Percentiles rank a stretch among this genome's conserved stretches.
Evolutionary conservation across 2,888 invertebrate genomes (phyloP).

Genomic region (Unio delphinus): DNA sequence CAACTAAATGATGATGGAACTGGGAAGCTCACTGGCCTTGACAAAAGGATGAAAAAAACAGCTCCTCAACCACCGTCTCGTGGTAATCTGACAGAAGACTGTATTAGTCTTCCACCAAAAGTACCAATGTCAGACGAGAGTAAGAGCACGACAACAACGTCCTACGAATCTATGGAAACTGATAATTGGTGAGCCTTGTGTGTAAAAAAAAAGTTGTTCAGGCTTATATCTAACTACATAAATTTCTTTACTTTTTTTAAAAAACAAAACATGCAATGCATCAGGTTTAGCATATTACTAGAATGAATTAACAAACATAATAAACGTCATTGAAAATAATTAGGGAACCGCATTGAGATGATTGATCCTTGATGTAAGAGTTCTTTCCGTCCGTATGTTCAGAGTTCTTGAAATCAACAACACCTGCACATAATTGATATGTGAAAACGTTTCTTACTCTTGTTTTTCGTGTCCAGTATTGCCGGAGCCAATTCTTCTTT

Average conservation of each 20-base stretch:
- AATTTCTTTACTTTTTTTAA: too few relatives aligned
- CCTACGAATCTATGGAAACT: conserved; percentile 29
- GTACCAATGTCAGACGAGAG: conserved; percentile 37
- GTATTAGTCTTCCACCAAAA: conserved; percentile 35
- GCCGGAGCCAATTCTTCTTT: too few relatives aligned
- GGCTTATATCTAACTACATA: too few relatives aligned
- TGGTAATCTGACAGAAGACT: conserved; percentile 11
- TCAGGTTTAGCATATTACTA: background rate
- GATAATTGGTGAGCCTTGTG: conserved; percentile 8
- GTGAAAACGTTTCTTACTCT: too few relatives aligned
- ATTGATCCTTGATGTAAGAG: too few relatives aligned
- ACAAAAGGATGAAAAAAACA: conserved; percentile 11
- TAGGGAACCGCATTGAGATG: background rate
- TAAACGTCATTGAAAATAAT: background rate
- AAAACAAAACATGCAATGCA: too few relatives aligned
- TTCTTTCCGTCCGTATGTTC: too few relatives aligned
- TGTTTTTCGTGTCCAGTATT: too few relatives aligned
- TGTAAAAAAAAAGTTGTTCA: too few relatives aligned
- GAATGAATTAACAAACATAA: background rate
- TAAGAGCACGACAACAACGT: conserved; percentile 36
- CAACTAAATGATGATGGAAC: conserved; percentile 28
- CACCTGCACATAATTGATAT: too few relatives aligned
- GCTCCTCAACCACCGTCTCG: conserved; percentile 21
- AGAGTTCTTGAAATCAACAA: too few relatives aligned
- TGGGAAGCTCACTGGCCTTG: conserved; percentile 23